Evolutionary conservation across 2,888 invertebrate genomes (phyloP).

Genomic region (Hypomecis punctinalis): DNA sequence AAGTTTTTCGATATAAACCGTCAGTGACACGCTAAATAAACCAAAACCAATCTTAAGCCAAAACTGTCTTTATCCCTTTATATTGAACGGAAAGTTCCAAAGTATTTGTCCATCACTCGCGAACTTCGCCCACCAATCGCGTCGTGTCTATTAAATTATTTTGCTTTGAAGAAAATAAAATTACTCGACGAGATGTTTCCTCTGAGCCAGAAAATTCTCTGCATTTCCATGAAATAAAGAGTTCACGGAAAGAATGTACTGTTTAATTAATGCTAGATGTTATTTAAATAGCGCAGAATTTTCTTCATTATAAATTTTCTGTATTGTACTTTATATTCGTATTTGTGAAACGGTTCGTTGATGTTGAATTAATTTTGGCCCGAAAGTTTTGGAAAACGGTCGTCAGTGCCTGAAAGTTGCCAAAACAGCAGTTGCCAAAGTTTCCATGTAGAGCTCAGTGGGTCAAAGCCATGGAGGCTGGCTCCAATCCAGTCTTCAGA

Average conservation of each 20-base stretch:
- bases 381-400: constrained; percentile 27
- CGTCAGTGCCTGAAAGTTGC: constrained; percentile 33
- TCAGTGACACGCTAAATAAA: constrained; percentile 48
- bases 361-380: constrained; percentile 23
- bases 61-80: constrained; percentile 51
- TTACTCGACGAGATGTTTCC: constrained; percentile 32
- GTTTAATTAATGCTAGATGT: constrained; percentile 20
- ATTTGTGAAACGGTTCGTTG: constrained; percentile 13
- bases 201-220: constrained; percentile 32
- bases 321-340: background rate
- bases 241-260: constrained; percentile 17
- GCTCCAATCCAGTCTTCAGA: constrained; percentile 53
- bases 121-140: constrained; percentile 50
- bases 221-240: constrained; percentile 31
- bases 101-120: constrained; percentile 50
- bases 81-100: constrained; percentile 52
- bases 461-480: constrained; percentile 58
- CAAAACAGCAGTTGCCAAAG: constrained; percentile 37
- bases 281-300: constrained; percentile 2
- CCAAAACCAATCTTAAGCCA: constrained; percentile 47
- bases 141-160: constrained; percentile 43
- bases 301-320: background rate
- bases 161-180: constrained; percentile 41
- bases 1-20: constrained; percentile 51
- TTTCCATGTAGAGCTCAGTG: constrained; percentile 40